These are phyloP conservation scores for Phyllostomus hastatus DNA, from an alignment of 2,113 vertebrate species.

Conservation along the genomic window DNA sequence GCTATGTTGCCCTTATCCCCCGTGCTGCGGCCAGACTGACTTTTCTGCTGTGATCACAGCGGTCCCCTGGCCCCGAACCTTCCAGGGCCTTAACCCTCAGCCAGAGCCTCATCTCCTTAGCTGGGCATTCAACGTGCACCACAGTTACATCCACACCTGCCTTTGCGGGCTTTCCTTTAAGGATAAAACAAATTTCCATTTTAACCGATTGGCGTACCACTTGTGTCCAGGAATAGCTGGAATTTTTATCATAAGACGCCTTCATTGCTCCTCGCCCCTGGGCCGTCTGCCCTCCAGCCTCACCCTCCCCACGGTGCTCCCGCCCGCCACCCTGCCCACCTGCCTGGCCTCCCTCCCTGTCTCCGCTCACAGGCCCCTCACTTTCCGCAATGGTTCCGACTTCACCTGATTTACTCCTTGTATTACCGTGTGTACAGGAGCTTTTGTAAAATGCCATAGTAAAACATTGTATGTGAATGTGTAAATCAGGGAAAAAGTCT, in stretches of 20 bases:
- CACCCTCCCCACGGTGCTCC: not conserved
- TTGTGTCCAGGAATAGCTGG: not conserved
- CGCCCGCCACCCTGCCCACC: not conserved
- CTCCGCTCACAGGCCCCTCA: not conserved
- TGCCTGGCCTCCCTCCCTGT: accelerated
- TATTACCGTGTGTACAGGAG: not conserved
- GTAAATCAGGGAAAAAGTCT: not conserved
- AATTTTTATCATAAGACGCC: not conserved
- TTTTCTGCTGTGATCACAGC: not conserved
- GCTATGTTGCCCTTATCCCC: not conserved
- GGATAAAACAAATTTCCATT: not conserved
- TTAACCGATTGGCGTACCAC: not conserved
- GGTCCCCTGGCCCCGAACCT: not conserved
- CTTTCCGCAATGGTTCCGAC: not conserved
- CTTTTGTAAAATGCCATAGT: not conserved
- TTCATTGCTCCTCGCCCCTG: not conserved
- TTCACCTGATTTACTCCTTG: not conserved
- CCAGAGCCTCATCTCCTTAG: not conserved
- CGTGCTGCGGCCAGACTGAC: not conserved
- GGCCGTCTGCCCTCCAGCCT: not conserved
- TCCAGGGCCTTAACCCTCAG: not conserved
- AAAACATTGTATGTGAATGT: not conserved
- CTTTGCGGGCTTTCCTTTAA: not conserved
- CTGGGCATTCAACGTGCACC: not conserved
- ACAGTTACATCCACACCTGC: not conserved